A percentile compares a stretch with the other conserved stretches of the same genome.
Conservation (phyloP, 92 coral and sea anemone genomes). For the Palythoa caribaeorum region DNA sequence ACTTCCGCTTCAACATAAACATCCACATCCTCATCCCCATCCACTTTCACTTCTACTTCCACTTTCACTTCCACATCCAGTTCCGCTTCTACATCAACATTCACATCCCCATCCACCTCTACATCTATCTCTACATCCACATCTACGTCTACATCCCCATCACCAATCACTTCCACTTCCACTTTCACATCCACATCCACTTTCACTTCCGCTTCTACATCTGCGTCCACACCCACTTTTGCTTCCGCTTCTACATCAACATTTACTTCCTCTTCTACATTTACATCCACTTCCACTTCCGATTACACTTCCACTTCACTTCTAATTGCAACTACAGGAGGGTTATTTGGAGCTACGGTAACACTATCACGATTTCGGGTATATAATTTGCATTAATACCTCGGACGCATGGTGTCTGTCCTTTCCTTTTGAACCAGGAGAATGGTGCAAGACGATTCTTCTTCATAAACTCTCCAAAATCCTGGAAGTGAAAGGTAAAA, state of each 20-base stretch:
- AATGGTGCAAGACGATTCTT: conserved; percentile 95
- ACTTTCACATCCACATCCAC: too few species aligned
- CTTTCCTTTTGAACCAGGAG: conserved; percentile 85
- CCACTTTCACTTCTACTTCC: background rate
- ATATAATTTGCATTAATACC: conserved; percentile 25
- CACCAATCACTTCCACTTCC: background rate
- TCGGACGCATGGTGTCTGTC: conserved; percentile 75
- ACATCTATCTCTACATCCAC: background rate
- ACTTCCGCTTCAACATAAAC: background rate
- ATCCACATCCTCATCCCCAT: too few species aligned
- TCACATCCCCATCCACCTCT: background rate
- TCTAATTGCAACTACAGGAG: too few species aligned
- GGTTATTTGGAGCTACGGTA: too few species aligned
- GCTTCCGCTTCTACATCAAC: background rate
- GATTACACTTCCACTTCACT: too few species aligned
- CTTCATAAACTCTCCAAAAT: conserved; percentile 99
- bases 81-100: background rate
- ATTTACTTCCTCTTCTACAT: background rate
- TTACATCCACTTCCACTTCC: background rate
- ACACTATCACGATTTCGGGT: background rate
- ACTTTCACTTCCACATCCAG: background rate
- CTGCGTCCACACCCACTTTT: too few species aligned
- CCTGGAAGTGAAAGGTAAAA: conserved; percentile 60
- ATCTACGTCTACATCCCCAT: too few species aligned
- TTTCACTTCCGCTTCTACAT: too few species aligned